Evolutionary conservation across 2,888 invertebrate genomes (phyloP).

Genomic region (Cataglyphis albicans): DNA sequence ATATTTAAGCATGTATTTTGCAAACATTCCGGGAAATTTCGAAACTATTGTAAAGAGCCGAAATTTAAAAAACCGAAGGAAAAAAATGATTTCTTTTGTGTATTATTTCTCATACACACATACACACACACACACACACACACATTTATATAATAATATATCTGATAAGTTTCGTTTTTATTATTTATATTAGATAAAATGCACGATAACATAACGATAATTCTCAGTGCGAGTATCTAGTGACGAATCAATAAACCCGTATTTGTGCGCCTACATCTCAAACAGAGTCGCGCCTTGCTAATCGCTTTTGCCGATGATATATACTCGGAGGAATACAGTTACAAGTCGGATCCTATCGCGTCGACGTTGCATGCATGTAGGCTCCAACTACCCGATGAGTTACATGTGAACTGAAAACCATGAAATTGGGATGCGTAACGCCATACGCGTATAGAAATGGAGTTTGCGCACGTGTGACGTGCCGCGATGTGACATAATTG

Average conservation of each 20-base stretch:
- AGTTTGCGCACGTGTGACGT: slow-evolving; percentile 38
- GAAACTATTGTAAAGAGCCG: too few relatives aligned
- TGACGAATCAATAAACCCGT: slow-evolving; percentile 51
- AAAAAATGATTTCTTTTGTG: background rate
- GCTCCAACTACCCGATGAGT: slow-evolving; percentile 61
- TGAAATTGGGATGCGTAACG: slow-evolving; percentile 56
- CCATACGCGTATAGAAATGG: slow-evolving; percentile 14
- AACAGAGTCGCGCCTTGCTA: slow-evolving; percentile 51
- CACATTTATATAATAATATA: background rate
- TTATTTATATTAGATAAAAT: background rate
- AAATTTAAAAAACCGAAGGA: background rate
- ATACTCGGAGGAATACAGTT: slow-evolving; percentile 34
- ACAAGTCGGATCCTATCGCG: slow-evolving; percentile 40
- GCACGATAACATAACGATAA: background rate
- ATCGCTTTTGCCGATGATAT: slow-evolving; percentile 56
- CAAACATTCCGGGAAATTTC: background rate
- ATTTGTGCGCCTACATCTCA: slow-evolving; percentile 50
- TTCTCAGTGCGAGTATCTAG: slow-evolving; percentile 22
- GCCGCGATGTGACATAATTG: slow-evolving; percentile 42
- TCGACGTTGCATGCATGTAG: slow-evolving; percentile 16
- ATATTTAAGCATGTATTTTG: background rate
- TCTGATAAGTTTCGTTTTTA: background rate
- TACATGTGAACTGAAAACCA: slow-evolving; percentile 44
- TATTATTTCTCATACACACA: background rate
- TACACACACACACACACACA: too few relatives aligned